Evolutionary conservation across 2,888 invertebrate genomes (phyloP), one percentile per base, ranked within the genome.

Genomic region (Cephus pygmeus): DNA sequence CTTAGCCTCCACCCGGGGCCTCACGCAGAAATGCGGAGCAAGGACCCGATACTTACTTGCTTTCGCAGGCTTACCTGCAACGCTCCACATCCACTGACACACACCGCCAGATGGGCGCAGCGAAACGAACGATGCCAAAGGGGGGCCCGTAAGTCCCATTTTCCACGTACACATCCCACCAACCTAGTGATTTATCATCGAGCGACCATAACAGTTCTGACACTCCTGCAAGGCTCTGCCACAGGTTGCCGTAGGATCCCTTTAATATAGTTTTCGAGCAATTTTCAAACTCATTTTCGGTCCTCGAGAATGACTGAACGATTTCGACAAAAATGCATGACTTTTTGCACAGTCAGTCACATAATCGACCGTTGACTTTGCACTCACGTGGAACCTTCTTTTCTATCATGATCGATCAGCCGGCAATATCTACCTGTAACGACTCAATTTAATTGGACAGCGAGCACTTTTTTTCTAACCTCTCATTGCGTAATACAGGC

Each of bases 11-110:
- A 79, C 82, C 81, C 75, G 82, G 79, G 82, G 78, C 81, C 80
- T 79, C 83, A 76, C 82, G 83, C 79, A 83, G 85, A 84, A 86
- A 86, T 84, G 77, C 85, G 79, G 81, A 81, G 80, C 85, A 82
- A 82, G 84, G 79, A 83, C 82, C 81, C 81, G 78, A 82, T 81
- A 82, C 77, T 77, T 81, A 77, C 74, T 30, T 35, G 30, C 74
- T 30, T 35, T 33, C 23, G 34, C 71, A 31, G 71, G 30, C 71
- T 12, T 31, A 34, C 71, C 71, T 71, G 56, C 23, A 56, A 56
- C 56, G 23, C 56, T 56, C 56, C 56, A 56, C 56, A 56, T 56
- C 56, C 56, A 56, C 56, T 56, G 56, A 56, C 56, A 56, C 56
- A 56, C 56, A 56, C 56, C 23, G 23, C 23, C 56, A 56, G 56